Base-by-base conservation (phyloP, 2,113 vertebrate species). In the Mesembrinibis cayennensis region DNA sequence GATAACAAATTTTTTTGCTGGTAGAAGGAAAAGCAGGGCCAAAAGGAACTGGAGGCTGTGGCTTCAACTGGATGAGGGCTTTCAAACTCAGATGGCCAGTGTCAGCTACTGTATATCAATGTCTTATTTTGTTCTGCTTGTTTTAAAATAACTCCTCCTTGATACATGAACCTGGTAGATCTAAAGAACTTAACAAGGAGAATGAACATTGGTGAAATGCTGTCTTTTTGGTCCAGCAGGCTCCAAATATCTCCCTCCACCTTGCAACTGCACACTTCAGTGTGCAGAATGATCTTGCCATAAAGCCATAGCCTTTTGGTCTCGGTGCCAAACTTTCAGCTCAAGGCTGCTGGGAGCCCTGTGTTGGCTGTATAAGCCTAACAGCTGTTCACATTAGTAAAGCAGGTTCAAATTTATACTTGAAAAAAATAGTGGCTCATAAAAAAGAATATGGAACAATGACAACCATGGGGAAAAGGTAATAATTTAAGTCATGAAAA, bases 401-500 rank as follows among this genome's bases (percentile, higher is more conserved):
- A 96, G 97, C 90, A 96, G 93, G 92, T 96, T 91, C 95, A 97
- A 95, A 98, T 98, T 97, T 98, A 98, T 98, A 96, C 94, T 97
- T 86, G 53, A 82, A 97, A 98, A 97, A 92, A 97, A 97, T 92
- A 96, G 89, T 76, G 67, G 79, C 93, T 97, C 83, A 21, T 98
- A 98, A 98, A 98, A 98, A 98, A 97, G 94, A 97, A 96, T 87
- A 96, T 92, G 95, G 95, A 97, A 97, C 85, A 94, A 95, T 97
- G 97, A 97, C 95, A 98, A 87, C 95, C 95, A 72, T 49, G 70
- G 94, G 70, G 73, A 92, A 93, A 96, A 82, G 66, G 85, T 83
- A 96, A 97, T 98, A 97, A 97, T 98, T 98, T 96, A 96, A 96
- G 90, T 96, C 27, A 96, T 97, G 97, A 97, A 97, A 97, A 97